Base-by-base conservation (phyloP, 2,888 invertebrate genomes). In the Creontiades dilutus region DNA sequence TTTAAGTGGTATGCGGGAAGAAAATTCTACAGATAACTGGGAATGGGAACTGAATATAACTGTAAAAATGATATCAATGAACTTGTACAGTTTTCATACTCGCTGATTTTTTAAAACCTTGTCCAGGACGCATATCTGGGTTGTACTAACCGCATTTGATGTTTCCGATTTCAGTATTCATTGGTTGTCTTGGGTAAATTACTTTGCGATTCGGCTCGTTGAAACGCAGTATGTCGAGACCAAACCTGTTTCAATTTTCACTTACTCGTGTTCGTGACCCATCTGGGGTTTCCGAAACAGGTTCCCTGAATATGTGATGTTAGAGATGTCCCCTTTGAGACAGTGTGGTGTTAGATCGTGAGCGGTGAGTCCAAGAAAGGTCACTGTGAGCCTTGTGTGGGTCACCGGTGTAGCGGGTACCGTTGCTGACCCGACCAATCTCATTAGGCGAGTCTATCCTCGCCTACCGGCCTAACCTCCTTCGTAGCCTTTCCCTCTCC, bases 321-420 rank as follows among this genome's bases (percentile, higher is more conserved):
- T 16, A 37, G 28, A 85, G 85, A 85, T 85, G 85, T 85, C 85
- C 85, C 85, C 37, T 13, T 55, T 37, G 57, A 37, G 57, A 57
- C 57, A 57, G 55, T 57, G 85, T 48, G 52, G 27, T 68, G 68
- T 27, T 68, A 23, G 28, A 52, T 85, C 85, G 85, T 85, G 85
- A 85, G 85, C 52, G 52, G 27, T 37, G 85, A 85, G 85, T 85
- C 85, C 85, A 68, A 86, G 75, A 86, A 86, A 80, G 88, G 88
- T 88, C 88, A 88, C 78, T 55, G 48, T 46, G 61, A 61, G 47
- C 55, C 78, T 55, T 88, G 78, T 88, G 88, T 88, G 88, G 88
- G 88, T 88, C 88, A 88, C 88, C 78, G 88, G 88, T 88, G 88
- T 88, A 88, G 88, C 88, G 78, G 52, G 88, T 88, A 88, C 88